Conservation (phyloP, 2,113 vertebrate genomes). For the Trachemys scripta region DNA sequence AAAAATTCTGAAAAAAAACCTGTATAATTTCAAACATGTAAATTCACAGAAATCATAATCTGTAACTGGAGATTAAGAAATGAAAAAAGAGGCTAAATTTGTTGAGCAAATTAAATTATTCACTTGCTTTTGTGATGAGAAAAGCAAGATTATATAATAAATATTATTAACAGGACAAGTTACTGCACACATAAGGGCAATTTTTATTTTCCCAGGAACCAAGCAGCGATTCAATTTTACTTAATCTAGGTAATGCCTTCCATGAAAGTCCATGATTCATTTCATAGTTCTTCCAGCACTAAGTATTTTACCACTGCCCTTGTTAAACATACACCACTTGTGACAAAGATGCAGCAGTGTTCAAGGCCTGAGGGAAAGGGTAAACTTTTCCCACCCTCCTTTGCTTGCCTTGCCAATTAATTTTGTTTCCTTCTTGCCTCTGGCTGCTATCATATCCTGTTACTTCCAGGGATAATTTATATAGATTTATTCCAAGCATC, state of each 20-base stretch:
- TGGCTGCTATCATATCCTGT: constrained; percentile 8
- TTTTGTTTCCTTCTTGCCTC: not conserved
- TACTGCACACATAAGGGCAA: not conserved
- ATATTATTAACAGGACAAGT: not conserved
- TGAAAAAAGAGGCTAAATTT: not conserved
- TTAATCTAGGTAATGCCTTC: not conserved
- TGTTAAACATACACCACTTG: fast-evolving
- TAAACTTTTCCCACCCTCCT: constrained; percentile 16
- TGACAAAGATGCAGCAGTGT: not conserved
- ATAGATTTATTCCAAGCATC: constrained; percentile 41
- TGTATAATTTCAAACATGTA: not conserved
- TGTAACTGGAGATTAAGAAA: not conserved
- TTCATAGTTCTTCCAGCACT: not conserved
- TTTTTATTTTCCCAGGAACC: not conserved
- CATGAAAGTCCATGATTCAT: not conserved
- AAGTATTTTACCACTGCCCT: not conserved
- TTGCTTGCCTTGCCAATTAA: not conserved
- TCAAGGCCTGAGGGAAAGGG: not conserved
- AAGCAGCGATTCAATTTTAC: not conserved
- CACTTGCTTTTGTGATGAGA: not conserved
- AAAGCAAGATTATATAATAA: not conserved
- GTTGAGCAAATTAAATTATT: constrained; percentile 8
- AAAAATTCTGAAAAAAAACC: not conserved
- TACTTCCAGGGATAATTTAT: constrained; percentile 25
- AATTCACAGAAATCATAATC: not conserved